These are phyloP conservation scores for Danaus chrysippus DNA, from an alignment of 2,888 invertebrate genomes.

Conservation along the genomic window DNA sequence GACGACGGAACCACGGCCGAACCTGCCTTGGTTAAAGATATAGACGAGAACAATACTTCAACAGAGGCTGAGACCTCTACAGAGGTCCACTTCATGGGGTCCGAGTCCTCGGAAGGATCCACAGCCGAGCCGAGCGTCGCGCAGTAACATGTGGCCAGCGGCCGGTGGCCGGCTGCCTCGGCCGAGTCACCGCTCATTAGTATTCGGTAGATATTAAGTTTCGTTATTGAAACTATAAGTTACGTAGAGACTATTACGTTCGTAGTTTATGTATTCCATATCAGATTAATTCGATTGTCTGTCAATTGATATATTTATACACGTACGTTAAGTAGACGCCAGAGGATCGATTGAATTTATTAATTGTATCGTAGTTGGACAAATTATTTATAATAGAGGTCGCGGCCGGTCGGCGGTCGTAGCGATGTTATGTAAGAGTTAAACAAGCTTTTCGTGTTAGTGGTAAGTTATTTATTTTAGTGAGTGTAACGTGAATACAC, in stretches of 20 bases:
- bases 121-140: constrained; percentile 36
- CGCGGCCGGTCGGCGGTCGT: constrained; percentile 40
- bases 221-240: constrained; percentile 72
- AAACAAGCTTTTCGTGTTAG: constrained; percentile 56
- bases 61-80: constrained; percentile 28
- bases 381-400: constrained; percentile 69
- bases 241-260: constrained; percentile 70
- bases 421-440: constrained; percentile 57
- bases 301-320: constrained; percentile 50
- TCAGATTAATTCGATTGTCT: constrained; percentile 43
- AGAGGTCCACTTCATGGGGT: constrained; percentile 20
- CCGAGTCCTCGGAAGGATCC: constrained; percentile 34
- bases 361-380: constrained; percentile 65
- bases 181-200: constrained; percentile 66
- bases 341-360: constrained; percentile 50
- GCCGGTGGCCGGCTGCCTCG: constrained; percentile 34
- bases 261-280: constrained; percentile 47
- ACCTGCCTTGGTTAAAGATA: not conserved
- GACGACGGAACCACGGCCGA: constrained; percentile 29
- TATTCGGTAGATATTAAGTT: constrained; percentile 72
- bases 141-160: constrained; percentile 40
- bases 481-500: constrained; percentile 59
- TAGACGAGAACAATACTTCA: constrained; percentile 29
- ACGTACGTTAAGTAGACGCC: constrained; percentile 52
- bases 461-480: constrained; percentile 75